Evolutionary conservation across 2,113 vertebrate species (phyloP), one percentile per base, ranked within the genome.

Genomic region (Pomatorhinus ruficollis): DNA sequence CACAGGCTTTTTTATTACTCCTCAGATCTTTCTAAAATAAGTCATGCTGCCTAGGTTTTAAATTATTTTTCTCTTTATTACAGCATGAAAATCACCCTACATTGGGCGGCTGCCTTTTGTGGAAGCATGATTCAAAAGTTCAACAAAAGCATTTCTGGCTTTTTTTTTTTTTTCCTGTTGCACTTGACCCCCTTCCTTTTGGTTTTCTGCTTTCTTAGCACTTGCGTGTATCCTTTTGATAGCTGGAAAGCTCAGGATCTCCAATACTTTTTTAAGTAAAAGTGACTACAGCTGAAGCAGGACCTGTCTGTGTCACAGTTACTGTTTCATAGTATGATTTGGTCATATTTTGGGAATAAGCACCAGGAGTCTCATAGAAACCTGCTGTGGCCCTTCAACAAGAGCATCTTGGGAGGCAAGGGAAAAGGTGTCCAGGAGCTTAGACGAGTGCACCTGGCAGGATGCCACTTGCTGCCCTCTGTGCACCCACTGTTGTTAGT

Each of bases 21-120:
- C 69, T 83, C 35, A 71, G 65, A 28, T 89, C 76, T 83, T 96
- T 78, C 87, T 91, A 74, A 96, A 96, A 60, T 68, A 85, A 93
- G 44, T 85, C 82, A 84, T 77, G 42, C 57, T 87, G 82, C 88
- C 25, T 97, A 56, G 28, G 31, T 87, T 95, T 95, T 72, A 95
- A 59, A 84, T 87, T 86, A 39, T 93, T 79, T 88, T 79, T 76
- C 44, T 95, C 37, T 95, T 93, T 96, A 85, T 89, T 95, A 80
- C 78, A 94, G 63, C 75, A 83, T 69, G 68, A 72, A 87, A 94
- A 97, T 54, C 71, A 14, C 72, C 11, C 57, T 80, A 6, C 0
- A 0, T 86, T 91, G 71, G 70, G 56, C 84, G 86, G 35, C 74
- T 92, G 74, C n/a, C n/a, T 56, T 91, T 91, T 95, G 74, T 54